phyloP scores from a whole-genome alignment of 2,113 vertebrate genomes.

The Vidua chalybeata region DNA sequence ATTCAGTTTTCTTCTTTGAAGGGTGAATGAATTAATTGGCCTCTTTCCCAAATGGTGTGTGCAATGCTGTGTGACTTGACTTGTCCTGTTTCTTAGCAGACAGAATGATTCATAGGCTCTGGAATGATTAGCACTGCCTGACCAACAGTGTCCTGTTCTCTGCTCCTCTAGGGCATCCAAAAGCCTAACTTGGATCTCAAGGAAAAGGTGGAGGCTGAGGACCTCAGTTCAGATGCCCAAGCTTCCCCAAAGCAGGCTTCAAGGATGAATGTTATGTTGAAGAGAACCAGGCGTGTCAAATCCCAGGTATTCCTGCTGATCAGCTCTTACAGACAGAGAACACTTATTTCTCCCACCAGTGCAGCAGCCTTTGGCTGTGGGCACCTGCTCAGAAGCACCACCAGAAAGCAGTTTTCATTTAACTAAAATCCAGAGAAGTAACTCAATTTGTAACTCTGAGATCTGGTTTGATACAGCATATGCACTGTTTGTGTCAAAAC shows the following conservation, averaged over 20 bases:
- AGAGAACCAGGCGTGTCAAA: conserved; percentile 80
- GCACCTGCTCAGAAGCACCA: background rate
- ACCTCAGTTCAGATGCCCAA: conserved; percentile 72
- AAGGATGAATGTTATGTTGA: conserved; percentile 75
- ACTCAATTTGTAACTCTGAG: background rate
- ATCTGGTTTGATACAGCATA: background rate
- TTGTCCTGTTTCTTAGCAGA: background rate
- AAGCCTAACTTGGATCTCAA: conserved; percentile 79
- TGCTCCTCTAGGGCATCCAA: conserved; percentile 77
- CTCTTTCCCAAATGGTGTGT: background rate
- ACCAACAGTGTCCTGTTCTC: conserved; percentile 49
- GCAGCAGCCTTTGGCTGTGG: background rate
- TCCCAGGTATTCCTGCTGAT: conserved; percentile 72
- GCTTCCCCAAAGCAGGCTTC: conserved; percentile 73
- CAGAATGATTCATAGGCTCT: background rate
- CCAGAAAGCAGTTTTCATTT: background rate
- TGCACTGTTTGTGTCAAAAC: background rate
- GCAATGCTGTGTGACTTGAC: background rate
- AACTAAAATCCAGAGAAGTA: background rate
- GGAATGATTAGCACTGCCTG: background rate
- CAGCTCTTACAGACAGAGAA: background rate
- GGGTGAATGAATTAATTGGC: background rate
- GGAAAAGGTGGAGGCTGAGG: conserved; percentile 77
- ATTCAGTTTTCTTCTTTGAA: background rate
- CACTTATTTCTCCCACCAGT: background rate